Percentiles rank a stretch among this genome's conserved stretches.
phyloP scores from a whole-genome alignment of 2,113 vertebrate species.

The Lycocorax pyrrhopterus region DNA sequence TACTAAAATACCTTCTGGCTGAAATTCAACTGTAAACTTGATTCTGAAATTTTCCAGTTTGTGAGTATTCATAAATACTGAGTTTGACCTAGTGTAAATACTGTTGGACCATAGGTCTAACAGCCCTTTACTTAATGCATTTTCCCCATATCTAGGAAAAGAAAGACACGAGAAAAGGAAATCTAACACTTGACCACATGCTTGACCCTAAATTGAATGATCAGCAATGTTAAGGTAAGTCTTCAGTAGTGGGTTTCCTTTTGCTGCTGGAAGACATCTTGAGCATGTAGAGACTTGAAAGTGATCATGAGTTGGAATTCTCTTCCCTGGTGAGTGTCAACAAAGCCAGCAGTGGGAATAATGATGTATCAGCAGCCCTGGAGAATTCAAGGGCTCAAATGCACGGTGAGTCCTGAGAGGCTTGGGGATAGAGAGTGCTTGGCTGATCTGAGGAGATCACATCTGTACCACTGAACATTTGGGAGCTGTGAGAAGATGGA shows the following conservation, averaged over 20 bases:
- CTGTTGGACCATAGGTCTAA: background rate
- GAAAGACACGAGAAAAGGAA: background rate
- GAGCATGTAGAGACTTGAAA: background rate
- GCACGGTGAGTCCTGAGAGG: background rate
- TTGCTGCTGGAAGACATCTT: background rate
- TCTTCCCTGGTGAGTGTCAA: background rate
- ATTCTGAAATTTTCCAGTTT: background rate
- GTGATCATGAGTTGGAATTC: background rate
- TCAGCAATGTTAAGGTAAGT: background rate
- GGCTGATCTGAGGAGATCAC: background rate
- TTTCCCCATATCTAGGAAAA: background rate
- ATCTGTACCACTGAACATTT: background rate
- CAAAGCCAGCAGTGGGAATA: background rate
- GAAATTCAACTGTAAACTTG: background rate
- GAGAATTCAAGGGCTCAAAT: background rate
- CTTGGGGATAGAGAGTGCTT: background rate
- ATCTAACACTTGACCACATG: background rate
- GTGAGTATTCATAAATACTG: background rate
- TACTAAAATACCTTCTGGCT: background rate
- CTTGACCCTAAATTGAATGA: background rate
- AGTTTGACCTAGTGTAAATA: background rate
- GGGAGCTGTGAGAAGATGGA: background rate
- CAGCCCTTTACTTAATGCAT: background rate
- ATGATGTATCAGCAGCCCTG: background rate
- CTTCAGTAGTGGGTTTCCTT: background rate